phyloP scores from a whole-genome alignment of 2,797 vertebrate species.

The Oophaga sylvatica region DNA sequence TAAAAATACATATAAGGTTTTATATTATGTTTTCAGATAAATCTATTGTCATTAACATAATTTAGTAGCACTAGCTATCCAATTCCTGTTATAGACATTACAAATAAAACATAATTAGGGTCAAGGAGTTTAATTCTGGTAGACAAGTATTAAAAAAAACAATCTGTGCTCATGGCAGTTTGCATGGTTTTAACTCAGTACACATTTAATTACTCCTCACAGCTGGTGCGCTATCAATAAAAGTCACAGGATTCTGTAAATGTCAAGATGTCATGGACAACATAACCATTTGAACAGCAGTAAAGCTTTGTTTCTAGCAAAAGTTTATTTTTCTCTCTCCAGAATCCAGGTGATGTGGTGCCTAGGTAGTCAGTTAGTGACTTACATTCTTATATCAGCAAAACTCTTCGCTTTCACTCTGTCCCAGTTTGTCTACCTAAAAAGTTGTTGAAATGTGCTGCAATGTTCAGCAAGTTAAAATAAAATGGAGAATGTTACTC shows the following conservation, averaged over 20 bases:
- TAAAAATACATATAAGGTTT: no score
- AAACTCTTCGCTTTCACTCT: not conserved
- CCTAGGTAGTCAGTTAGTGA: not conserved
- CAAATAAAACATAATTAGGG: not conserved
- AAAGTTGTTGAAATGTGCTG: not conserved
- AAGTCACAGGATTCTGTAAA: slow-evolving; percentile 53
- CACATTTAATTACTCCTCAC: slow-evolving; percentile 51
- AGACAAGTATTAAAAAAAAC: slow-evolving; percentile 10
- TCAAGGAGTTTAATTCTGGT: slow-evolving; percentile 16
- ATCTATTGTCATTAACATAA: not conserved
- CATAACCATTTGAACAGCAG: slow-evolving; percentile 39
- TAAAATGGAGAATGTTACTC: not conserved
- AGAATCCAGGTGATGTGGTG: not conserved
- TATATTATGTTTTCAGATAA: no score
- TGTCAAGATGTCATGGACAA: slow-evolving; percentile 52
- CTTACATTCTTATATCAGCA: slow-evolving; percentile 6
- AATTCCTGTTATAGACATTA: slow-evolving; percentile 5
- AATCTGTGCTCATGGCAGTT: slow-evolving; percentile 29
- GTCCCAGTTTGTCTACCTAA: not conserved
- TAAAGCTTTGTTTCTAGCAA: slow-evolving; percentile 38
- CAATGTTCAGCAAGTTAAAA: not conserved
- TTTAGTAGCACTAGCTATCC: not conserved
- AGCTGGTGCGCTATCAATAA: slow-evolving; percentile 50
- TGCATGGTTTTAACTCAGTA: slow-evolving; percentile 37
- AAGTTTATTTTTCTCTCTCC: slow-evolving; percentile 37